These are phyloP conservation scores for Oriolus oriolus DNA, from an alignment of 2,113 vertebrate species.

Conservation along the genomic window DNA sequence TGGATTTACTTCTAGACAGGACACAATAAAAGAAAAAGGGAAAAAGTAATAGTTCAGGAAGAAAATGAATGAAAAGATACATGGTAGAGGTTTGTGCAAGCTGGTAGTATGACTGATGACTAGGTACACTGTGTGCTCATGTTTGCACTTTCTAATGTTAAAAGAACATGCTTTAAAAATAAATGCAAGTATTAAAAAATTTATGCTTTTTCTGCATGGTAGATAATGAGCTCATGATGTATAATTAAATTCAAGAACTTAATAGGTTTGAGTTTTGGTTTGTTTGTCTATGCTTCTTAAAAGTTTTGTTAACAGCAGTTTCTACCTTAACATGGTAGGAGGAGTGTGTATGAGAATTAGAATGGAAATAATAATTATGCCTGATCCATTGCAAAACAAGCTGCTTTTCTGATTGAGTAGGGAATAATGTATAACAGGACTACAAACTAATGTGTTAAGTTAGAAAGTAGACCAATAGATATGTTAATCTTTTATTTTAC, in stretches of 20 bases:
- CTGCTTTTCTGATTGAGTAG: neutral
- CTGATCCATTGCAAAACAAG: neutral
- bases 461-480: neutral
- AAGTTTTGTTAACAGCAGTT: neutral
- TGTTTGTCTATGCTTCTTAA: neutral
- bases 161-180: conserved; percentile 3
- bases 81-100: neutral
- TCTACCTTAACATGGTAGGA: neutral
- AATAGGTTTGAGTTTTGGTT: neutral
- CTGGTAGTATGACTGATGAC: neutral
- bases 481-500: neutral
- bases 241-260: neutral
- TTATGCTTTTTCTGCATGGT: neutral
- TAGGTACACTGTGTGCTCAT: neutral
- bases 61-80: neutral
- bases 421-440: neutral
- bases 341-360: neutral
- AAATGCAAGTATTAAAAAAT: neutral
- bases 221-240: neutral
- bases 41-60: neutral
- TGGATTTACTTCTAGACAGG: neutral
- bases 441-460: neutral
- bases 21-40: neutral
- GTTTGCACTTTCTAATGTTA: neutral
- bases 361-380: neutral